Percentiles rank a stretch among this genome's conserved stretches.
Evolutionary conservation across 2,888 invertebrate species (phyloP).

Genomic region (Trilocha varians): DNA sequence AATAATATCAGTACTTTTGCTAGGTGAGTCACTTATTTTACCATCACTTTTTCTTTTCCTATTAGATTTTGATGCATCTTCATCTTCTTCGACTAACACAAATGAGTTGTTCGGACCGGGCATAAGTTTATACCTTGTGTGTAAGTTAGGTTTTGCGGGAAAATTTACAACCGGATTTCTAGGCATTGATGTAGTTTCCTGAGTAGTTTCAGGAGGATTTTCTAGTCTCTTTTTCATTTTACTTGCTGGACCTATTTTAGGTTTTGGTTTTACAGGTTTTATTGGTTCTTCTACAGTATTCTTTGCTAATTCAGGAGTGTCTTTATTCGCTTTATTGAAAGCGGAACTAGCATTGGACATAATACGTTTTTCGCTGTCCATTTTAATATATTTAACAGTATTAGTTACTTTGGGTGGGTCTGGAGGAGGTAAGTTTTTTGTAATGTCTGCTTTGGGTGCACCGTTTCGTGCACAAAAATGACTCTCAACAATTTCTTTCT

Average conservation of each 20-base stretch:
- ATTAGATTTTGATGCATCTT: conserved; percentile 6
- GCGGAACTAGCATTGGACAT: background rate
- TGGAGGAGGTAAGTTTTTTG: conserved; percentile 27
- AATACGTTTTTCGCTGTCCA: conserved; percentile 15
- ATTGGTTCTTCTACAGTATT: background rate
- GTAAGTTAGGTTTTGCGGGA: conserved; percentile 15
- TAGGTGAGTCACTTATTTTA: conserved; percentile 3
- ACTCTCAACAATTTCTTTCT: conserved; percentile 48
- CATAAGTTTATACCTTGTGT: conserved; percentile 49
- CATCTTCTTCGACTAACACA: conserved; percentile 42
- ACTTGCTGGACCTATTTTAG: conserved; percentile 57
- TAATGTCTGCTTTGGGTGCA: conserved; percentile 36
- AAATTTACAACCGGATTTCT: background rate
- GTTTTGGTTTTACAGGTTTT: conserved; percentile 22
- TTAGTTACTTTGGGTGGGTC: conserved; percentile 40
- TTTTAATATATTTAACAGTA: conserved; percentile 56
- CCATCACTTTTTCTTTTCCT: conserved; percentile 15
- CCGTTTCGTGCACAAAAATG: conserved; percentile 61
- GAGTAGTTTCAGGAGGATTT: conserved; percentile 11
- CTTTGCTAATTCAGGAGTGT: background rate
- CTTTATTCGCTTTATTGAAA: conserved; percentile 1
- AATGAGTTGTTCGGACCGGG: conserved; percentile 60
- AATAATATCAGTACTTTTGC: conserved; percentile 19
- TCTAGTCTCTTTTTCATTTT: conserved; percentile 29
- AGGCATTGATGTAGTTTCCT: conserved; percentile 5